Evolutionary conservation across 2,113 vertebrate species (phyloP), one percentile per base, ranked within the genome.

Genomic region (Ia io): DNA sequence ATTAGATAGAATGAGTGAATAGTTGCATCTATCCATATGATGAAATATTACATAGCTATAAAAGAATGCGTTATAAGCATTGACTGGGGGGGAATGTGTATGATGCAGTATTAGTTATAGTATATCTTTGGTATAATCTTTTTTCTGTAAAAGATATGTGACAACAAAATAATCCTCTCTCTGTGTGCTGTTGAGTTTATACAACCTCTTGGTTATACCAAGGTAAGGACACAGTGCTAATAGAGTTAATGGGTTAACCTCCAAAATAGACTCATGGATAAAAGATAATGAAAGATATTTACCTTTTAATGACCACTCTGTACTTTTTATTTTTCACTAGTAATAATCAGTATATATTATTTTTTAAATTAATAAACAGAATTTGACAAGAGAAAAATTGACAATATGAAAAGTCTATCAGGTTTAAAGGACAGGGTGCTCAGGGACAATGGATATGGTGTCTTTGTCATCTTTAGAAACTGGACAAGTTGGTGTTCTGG

Each of bases 151-250:
- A 51, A 47, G 2, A 25, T 35, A 28, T 28, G 4, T 73, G 37
- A 17, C 5, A 32, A 6, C 9, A 30, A 0, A 6, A 2, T 6
- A 13, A 12, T 9, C 30, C 32, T 44, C 18, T 37, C n/a, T 6
- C 0, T 77, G 32, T 30, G 23, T 3, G 2, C 56, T 32, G 4
- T 12, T 18, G 20, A 14, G 1, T 69, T 49, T 32, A 17, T 3
- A 0, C 2, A 5, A 28, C 0, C 37, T n/a, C 51, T 13, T 1
- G 12, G 12, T 5, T 18, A 35, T 2, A 23, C 9, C 0, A 12
- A 51, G 35, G 4, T 28, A n/a, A 16, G 17, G 3, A 11, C 28
- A 30, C 8, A 0, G 1, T 6, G 9, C 14, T 49, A 56, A n/a
- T 3, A 1, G 2, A 6, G 6, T 14, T 40, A 56, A 42, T 0